phyloP scores from a whole-genome alignment of 1,140 invertebrate species.

The Drosophila obscura region DNA sequence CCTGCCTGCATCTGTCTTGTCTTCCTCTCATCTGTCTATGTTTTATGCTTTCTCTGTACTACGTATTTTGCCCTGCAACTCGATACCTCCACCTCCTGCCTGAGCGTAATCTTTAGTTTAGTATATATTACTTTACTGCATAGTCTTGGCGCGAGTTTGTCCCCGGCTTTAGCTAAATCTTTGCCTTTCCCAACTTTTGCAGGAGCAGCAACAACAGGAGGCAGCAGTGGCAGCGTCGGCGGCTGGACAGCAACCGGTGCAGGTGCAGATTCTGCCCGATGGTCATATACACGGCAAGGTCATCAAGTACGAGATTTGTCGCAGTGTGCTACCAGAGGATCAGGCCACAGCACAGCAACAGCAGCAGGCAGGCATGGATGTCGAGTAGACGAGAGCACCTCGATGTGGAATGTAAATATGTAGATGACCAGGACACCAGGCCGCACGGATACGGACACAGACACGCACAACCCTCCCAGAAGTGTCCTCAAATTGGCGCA shows the following conservation, averaged over 20 bases:
- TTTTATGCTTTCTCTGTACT: conserved; percentile 19
- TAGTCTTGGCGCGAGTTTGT: conserved; percentile 20
- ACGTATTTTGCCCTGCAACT: conserved; percentile 11
- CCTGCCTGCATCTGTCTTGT: conserved; percentile 37
- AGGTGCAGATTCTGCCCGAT: conserved; percentile 66
- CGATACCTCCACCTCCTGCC: conserved; percentile 33
- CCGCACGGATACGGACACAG: conserved; percentile 13
- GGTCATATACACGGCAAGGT: conserved; percentile 66
- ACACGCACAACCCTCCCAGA: conserved; percentile 34
- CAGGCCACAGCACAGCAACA: conserved; percentile 54
- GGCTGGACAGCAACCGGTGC: conserved; percentile 53
- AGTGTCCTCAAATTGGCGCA: conserved; percentile 26
- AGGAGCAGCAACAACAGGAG: conserved; percentile 65
- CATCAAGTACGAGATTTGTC: conserved; percentile 72
- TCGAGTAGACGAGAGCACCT: conserved; percentile 33
- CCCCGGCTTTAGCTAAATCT: conserved; percentile 34
- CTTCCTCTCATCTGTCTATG: background rate
- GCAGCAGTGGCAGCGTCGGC: conserved; percentile 47
- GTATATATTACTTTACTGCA: conserved; percentile 33
- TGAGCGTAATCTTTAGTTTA: conserved; percentile 67
- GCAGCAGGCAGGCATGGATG: conserved; percentile 40
- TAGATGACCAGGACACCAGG: conserved; percentile 22
- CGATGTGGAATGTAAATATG: conserved; percentile 30
- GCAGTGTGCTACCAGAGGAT: conserved; percentile 66
- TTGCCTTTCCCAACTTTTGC: conserved; percentile 48